Evolutionary conservation across 2,113 vertebrate genomes (phyloP).

Genomic region (Polypterus bichir): DNA sequence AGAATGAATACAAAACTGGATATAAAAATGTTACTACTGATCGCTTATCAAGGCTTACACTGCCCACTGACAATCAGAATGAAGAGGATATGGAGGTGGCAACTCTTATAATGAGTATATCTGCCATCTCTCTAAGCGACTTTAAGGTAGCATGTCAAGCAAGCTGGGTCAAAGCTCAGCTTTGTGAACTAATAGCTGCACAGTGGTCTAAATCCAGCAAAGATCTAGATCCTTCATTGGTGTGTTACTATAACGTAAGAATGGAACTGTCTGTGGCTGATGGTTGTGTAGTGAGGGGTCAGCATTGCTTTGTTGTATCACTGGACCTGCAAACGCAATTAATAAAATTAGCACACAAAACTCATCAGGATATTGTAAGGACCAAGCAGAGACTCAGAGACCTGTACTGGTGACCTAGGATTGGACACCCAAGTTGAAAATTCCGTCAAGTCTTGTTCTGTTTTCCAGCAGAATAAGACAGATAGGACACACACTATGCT

Average conservation of each 20-base stretch:
- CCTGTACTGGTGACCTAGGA: too few relatives aligned
- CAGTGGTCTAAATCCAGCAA: too few relatives aligned
- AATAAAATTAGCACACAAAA: too few relatives aligned
- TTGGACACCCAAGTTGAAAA: too few relatives aligned
- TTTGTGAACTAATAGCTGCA: too few relatives aligned
- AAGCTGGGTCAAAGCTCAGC: not conserved
- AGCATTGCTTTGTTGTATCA: too few relatives aligned
- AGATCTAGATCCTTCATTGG: too few relatives aligned
- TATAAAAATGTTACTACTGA: conserved; percentile 6
- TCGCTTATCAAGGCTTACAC: not conserved
- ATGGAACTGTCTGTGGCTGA: too few relatives aligned
- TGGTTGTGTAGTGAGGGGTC: too few relatives aligned
- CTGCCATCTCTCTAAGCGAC: not conserved
- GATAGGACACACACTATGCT: not conserved
- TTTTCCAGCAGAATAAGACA: not conserved
- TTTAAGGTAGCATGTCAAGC: not conserved
- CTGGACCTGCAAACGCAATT: too few relatives aligned
- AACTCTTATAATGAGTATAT: not conserved
- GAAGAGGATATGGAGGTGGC: not conserved
- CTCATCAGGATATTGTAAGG: not conserved
- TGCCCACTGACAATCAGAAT: not conserved
- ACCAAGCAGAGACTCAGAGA: not conserved
- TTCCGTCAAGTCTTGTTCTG: too few relatives aligned
- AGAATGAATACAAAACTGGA: conserved; percentile 3
- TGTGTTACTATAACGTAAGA: too few relatives aligned